Evolutionary conservation across 2,888 invertebrate species (phyloP), one percentile per base, ranked within the genome.

Genomic region (Osmoderma eremita): DNA sequence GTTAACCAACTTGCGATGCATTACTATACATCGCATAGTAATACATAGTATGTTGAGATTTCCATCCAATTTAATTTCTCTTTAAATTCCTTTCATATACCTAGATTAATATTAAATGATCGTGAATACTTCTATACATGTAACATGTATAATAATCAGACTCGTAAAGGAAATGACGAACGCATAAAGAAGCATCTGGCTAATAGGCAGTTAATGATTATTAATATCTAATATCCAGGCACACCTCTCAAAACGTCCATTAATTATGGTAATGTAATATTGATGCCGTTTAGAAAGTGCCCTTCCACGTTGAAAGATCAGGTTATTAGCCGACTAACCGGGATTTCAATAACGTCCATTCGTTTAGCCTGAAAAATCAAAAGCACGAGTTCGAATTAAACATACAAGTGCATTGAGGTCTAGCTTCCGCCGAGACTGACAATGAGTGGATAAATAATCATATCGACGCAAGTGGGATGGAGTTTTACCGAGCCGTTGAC

Each of bases 241-340:
- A 12, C 41, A 17, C 39, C 41, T 56, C 41, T 41, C 18, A 18
- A n/a, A 56, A 22, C 41, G 6, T 10, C 20, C 24, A 22, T 41
- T 56, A 56, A 56, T 56, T 56, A 41, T 41, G n/a, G 13, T 39
- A 56, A 56, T 56, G 17, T 39, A 56, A 41, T 56, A 54, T 54
- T 18, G 13, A 50, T 41, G 20, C 39, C n/a, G 18, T 61, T 61
- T 61, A 61, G 58, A 61, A 61, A 61, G 58, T 45, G 45, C 42
- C 58, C 45, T 45, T 30, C 30, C 17, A 30, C 45, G 12, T 17
- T 30, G 8, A 41, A 2, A 56, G 30, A 15, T 15, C 17, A 30
- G 58, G 58, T 61, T 61, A 61, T 61, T 61, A 61, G 58, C 58
- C 58, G 58, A 61, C 58, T 61, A 61, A 61, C 58, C 58, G 58